phyloP scores from a whole-genome alignment of 2,113 vertebrate species.

The Rana temporaria region DNA sequence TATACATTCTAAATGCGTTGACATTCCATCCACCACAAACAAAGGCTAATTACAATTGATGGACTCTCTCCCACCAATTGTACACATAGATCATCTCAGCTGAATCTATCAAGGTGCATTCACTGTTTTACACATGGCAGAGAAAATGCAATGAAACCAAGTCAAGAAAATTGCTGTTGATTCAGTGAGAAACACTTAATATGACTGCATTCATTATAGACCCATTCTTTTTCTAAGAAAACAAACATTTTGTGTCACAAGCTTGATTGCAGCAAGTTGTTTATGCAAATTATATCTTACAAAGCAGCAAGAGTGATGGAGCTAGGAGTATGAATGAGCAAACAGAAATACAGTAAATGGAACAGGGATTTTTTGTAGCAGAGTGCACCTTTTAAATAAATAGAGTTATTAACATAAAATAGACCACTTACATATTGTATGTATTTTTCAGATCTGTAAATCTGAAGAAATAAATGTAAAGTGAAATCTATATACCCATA shows the following conservation, averaged over 20 bases:
- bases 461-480: background rate
- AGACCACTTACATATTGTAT: background rate
- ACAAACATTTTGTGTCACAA: constrained; percentile 30
- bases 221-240: constrained; percentile 43
- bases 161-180: constrained; percentile 28
- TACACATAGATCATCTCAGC: constrained; percentile 25
- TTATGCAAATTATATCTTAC: constrained; percentile 48
- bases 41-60: constrained; percentile 50
- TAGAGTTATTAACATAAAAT: background rate
- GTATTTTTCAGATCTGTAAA: background rate
- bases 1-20: constrained; percentile 12
- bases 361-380: background rate
- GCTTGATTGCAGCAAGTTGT: constrained; percentile 49
- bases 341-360: background rate
- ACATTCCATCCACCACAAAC: constrained; percentile 4
- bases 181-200: constrained; percentile 44
- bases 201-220: constrained; percentile 47
- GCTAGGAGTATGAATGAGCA: background rate
- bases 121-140: constrained; percentile 1
- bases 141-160: constrained; percentile 36
- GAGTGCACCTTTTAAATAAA: constrained; percentile 9
- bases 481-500: too few species aligned
- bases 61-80: constrained; percentile 6
- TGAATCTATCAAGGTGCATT: constrained; percentile 50
- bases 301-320: constrained; percentile 7